Conservation (phyloP, 2,797 vertebrate species). For the Eulemur rubriventer region DNA sequence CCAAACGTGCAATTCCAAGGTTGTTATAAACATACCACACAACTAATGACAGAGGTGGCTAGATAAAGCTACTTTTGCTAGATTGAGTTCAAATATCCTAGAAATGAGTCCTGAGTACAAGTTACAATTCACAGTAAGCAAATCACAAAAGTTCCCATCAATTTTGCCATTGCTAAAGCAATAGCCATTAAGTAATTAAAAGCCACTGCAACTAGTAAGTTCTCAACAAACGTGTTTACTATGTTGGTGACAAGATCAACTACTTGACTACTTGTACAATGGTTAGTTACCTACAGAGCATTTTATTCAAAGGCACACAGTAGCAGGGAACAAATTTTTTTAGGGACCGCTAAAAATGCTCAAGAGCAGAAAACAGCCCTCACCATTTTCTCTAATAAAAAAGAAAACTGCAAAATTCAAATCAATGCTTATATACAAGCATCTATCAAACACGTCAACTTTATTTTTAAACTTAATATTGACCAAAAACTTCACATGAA, state of each 20-base stretch:
- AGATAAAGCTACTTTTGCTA: neutral
- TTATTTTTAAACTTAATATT: neutral
- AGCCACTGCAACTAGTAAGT: neutral
- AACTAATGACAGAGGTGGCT: neutral
- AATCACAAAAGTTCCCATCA: neutral
- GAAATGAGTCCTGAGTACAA: neutral
- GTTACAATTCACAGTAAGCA: neutral
- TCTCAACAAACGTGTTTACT: neutral
- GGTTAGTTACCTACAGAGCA: neutral
- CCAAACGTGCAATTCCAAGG: neutral
- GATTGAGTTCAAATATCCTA: neutral
- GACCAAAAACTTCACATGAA: neutral
- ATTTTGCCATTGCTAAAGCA: neutral
- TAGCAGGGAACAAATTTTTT: neutral
- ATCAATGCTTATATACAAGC: neutral
- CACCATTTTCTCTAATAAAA: neutral
- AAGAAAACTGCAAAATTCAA: neutral
- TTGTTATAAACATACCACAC: neutral
- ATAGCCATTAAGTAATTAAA: neutral
- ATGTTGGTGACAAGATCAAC: neutral
- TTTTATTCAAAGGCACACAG: neutral
- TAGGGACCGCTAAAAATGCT: neutral
- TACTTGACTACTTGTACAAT: neutral
- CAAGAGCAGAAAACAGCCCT: neutral
- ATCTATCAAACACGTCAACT: neutral